Percentiles rank a stretch among this genome's conserved stretches.
These are phyloP conservation scores for Nasonia vitripennis DNA, from an alignment of 1,140 invertebrate species.

Conservation along the genomic window DNA sequence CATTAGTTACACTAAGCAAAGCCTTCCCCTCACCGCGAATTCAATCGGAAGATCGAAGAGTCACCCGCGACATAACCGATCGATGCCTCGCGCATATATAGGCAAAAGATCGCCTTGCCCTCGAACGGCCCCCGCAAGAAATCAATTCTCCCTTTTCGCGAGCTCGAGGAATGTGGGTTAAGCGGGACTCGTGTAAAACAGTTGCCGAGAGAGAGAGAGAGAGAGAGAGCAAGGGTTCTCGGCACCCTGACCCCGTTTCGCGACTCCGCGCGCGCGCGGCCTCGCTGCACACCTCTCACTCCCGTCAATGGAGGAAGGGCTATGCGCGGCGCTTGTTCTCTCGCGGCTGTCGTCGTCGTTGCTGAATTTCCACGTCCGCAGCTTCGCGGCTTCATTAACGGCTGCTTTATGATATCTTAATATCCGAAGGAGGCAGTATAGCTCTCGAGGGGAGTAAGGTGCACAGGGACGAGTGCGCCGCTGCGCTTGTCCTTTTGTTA, in stretches of 20 bases:
- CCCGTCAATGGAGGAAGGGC: constrained; percentile 35
- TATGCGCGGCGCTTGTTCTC: not conserved
- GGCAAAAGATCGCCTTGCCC: not conserved
- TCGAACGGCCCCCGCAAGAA: not conserved
- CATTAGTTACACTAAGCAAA: not conserved
- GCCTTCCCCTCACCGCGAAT: not conserved
- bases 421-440: not conserved
- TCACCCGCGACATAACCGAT: not conserved
- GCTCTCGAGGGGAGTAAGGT: no score
- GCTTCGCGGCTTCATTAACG: not conserved
- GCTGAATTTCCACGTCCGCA: not conserved
- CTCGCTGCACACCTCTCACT: not conserved
- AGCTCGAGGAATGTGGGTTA: constrained; percentile 65
- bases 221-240: constrained; percentile 56
- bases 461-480: no score
- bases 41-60: not conserved
- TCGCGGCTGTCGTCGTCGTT: not conserved
- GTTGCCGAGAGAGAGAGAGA: constrained; percentile 56
- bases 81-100: not conserved
- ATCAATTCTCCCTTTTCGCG: constrained; percentile 44
- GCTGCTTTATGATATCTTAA: not conserved
- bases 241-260: constrained; percentile 61
- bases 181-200: constrained; percentile 66
- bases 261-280: not conserved
- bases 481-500: no score